phyloP scores from a whole-genome alignment of 92 coral and sea anemone genomes.

The Muricea muricata region DNA sequence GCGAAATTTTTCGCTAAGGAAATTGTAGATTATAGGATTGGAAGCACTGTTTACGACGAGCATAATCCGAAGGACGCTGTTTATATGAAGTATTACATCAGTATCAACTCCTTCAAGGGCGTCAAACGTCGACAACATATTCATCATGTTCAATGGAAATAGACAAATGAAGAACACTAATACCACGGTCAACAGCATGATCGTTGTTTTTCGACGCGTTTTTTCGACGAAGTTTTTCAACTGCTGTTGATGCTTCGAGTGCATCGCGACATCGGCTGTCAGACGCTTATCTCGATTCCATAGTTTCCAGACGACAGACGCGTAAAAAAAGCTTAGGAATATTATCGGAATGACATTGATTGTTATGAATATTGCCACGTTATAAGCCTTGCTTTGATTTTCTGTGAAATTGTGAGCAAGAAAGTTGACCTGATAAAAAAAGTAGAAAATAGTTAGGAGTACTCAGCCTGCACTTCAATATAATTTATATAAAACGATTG shows the following conservation, averaged over 20 bases:
- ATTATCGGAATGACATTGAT: slow-evolving; percentile 77
- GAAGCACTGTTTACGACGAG: slow-evolving; percentile 77
- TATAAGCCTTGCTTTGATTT: slow-evolving; percentile 49
- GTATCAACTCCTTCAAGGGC: not conserved
- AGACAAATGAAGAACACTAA: slow-evolving; percentile 76
- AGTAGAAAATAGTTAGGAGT: no score
- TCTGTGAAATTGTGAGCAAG: slow-evolving; percentile 15
- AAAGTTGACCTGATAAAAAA: slow-evolving; percentile 37
- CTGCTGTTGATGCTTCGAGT: not conserved
- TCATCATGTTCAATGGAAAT: slow-evolving; percentile 74
- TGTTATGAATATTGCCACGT: slow-evolving; percentile 61
- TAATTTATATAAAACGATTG: no score
- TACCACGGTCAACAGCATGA: slow-evolving; percentile 84
- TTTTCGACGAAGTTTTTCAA: slow-evolving; percentile 29
- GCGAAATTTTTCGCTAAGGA: slow-evolving; percentile 91
- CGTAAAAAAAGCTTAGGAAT: slow-evolving; percentile 69
- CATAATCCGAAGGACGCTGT: slow-evolving; percentile 50
- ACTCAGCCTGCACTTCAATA: no score
- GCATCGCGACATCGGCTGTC: slow-evolving; percentile 21
- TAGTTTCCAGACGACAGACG: slow-evolving; percentile 64
- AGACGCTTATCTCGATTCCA: slow-evolving; percentile 68
- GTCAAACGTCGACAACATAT: slow-evolving; percentile 41
- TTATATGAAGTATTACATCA: not conserved
- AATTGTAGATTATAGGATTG: slow-evolving; percentile 93
- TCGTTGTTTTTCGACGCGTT: slow-evolving; percentile 79